Base-by-base conservation (phyloP, 2,888 invertebrate genomes). In the Frankliniella intonsa region DNA sequence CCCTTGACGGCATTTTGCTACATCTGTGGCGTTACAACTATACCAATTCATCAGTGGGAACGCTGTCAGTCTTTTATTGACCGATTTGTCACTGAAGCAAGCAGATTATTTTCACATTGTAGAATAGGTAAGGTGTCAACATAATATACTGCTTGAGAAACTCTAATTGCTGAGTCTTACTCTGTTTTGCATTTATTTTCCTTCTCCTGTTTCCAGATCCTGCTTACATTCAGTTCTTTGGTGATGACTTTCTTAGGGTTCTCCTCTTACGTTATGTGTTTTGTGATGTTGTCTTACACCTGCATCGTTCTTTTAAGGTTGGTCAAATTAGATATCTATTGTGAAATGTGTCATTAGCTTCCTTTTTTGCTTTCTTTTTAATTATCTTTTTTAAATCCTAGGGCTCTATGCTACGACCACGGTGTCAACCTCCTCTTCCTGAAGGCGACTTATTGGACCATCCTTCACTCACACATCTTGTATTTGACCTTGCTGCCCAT, bases 1-100 rank as follows among this genome's bases (percentile, higher is more conserved):
- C 98, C 98, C 80, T 90, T 98, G 87, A 94, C 95, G 86, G 97
- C 96, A 84, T 93, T 98, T 87, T 97, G 97, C 90, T 94, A 94
- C 88, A 93, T 96, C 87, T 96, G 97, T 88, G 96, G 96, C 88
- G 92, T 98, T 84, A 92, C 93, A 85, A 95, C 93, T 86, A 92
- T 97, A 85, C 93, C 95, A 80, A 92, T 96, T 85, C 93, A 93
- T 85, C 92, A 94, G 86, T 98, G 97, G 97, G 96, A 97, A 87
- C 92, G 95, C 84, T 96, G 96, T 87, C 95, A 96, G 88, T 92
- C 93, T 84, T 93, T 94, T 88, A 92, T 98, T 84, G 96, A 97
- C 89, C 92, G 94, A 84, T 98, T 97, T 89, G 93, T 97, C 88
- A 92, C 93, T 50, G 97, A 97, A 89, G 95, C 97, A 81, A 94